Percentiles rank a stretch among this genome's conserved stretches.
phyloP scores from a whole-genome alignment of 2,888 invertebrate species.

The Drosophila kuntzei region DNA sequence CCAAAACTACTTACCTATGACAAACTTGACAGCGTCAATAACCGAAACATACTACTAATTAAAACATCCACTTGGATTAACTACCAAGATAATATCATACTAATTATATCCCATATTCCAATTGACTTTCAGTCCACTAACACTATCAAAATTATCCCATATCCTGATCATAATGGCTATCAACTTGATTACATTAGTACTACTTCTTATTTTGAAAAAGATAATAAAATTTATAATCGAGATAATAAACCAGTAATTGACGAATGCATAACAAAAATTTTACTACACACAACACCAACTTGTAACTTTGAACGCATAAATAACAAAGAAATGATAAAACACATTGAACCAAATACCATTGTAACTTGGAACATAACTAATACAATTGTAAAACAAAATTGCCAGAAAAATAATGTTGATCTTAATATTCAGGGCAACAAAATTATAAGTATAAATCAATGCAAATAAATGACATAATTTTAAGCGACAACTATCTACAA shows the following conservation, averaged over 20 bases:
- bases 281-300: background rate
- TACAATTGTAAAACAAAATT: background rate
- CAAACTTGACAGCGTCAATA: constrained; percentile 15
- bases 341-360: constrained; percentile 16
- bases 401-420: background rate
- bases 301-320: constrained; percentile 9
- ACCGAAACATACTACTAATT: background rate
- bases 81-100: background rate
- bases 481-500: no score
- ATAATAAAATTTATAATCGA: constrained; percentile 6
- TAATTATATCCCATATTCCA: constrained; percentile 21
- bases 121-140: background rate
- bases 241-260: background rate
- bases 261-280: background rate
- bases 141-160: constrained; percentile 25
- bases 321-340: constrained; percentile 8
- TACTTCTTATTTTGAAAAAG: constrained; percentile 9
- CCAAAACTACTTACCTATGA: constrained; percentile 22
- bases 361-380: constrained; percentile 5
- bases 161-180: constrained; percentile 20
- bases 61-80: constrained; percentile 15
- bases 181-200: constrained; percentile 8
- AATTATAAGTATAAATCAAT: no score
- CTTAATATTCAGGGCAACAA: no score
- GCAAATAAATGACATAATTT: no score